Base-by-base conservation (phyloP, 1,140 invertebrate species). In the Chrysoperla carnea region DNA sequence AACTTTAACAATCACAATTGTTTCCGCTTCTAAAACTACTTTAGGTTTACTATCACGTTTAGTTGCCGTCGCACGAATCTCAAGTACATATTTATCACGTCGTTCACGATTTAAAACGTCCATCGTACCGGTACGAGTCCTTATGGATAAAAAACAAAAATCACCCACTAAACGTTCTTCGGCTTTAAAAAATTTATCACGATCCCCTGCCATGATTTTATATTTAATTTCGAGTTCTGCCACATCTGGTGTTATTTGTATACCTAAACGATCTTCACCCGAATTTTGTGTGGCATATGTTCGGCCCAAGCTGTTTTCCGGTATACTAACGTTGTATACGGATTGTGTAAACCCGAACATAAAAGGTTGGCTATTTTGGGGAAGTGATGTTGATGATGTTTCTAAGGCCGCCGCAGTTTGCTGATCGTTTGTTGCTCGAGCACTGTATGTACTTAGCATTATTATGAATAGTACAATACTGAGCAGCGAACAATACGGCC, bases 81-180 rank as follows among this genome's bases (percentile, higher is more conserved):
- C 75, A 11, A 97, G 65, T 9, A 73, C 64, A 62, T 93, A 95
- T 37, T 70, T 69, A 51, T 90, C 84, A 46, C 80, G 79, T 40
- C 87, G 74, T 61, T 97, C 93, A 27, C 93, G 72, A 63, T 97
- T 96, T 29, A 96, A 64, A 41, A 88, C 83, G 48, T 81, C 78
- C 23, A 78, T 70, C 56, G 85, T 84, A 37, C 79, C 83, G 23
- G 85, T 88, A 54, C 84, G 73, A 44, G 85, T 93, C 49, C 89
- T 69, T 43, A 96, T 76, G 28, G 81, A 68, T 15, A 96, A 69
- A 59, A 96, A 97, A 61, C 82, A 89, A 68, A 94, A 95, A 64
- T 95, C 86, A 14, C 90, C 91, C 8, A 96, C 81, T 27, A 76
- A 62, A 11, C 76, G 67, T 41, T 87, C 78, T 57, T 94, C 90